phyloP scores from a whole-genome alignment of 2,113 vertebrate species.

The Paradoxurus hermaphroditus region DNA sequence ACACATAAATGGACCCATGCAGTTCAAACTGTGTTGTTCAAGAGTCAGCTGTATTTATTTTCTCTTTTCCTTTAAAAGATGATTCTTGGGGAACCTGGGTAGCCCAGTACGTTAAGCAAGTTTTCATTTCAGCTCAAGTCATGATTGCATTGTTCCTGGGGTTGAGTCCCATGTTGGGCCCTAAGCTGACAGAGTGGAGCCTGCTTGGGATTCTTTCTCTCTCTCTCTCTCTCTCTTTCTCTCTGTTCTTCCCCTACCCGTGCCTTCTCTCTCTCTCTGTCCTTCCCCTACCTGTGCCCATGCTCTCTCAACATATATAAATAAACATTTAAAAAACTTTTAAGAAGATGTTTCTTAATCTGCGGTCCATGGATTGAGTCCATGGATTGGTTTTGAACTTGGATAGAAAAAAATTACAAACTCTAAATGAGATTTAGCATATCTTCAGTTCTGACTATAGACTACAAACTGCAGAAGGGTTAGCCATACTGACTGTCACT shows the following conservation, averaged over 20 bases:
- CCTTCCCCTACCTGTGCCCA: no score
- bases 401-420: neutral
- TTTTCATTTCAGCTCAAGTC: no score
- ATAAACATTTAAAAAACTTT: no score
- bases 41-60: neutral
- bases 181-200: no score
- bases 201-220: no score
- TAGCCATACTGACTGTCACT: neutral
- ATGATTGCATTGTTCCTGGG: no score
- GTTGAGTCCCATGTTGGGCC: no score
- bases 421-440: neutral
- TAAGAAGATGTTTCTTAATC: neutral
- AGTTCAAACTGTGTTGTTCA: neutral
- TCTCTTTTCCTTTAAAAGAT: neutral
- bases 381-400: slow-evolving; percentile 10
- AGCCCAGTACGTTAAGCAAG: no score
- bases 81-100: neutral
- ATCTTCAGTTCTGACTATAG: neutral
- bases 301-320: no score
- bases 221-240: no score
- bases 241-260: no score
- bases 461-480: neutral
- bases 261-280: no score
- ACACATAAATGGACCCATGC: neutral
- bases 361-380: neutral